Percentiles rank a stretch among this genome's conserved stretches.
These are phyloP conservation scores for Natrix natrix DNA, from an alignment of 2,797 vertebrate species.

Conservation along the genomic window DNA sequence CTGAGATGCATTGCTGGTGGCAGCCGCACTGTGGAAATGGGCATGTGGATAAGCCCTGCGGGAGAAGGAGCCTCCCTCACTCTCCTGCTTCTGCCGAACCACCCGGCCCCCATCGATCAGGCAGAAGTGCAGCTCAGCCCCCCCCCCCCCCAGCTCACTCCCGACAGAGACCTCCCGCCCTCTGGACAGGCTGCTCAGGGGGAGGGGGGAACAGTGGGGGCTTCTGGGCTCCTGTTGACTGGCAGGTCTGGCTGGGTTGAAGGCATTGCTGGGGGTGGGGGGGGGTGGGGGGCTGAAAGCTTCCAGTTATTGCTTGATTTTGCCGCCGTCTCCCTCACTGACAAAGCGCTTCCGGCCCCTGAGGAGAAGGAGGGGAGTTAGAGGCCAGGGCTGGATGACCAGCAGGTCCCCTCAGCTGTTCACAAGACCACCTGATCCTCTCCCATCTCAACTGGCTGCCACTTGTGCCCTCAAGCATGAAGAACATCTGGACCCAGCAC, in stretches of 20 bases:
- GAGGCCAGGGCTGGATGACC: accelerated
- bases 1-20: not conserved
- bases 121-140: too few relatives aligned
- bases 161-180: too few relatives aligned
- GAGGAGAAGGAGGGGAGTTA: not conserved
- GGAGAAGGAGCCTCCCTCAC: not conserved
- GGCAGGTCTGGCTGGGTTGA: not conserved
- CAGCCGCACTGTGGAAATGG: not conserved
- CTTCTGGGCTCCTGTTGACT: not conserved
- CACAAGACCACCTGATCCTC: not conserved
- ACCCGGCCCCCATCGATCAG: not conserved
- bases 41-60: not conserved
- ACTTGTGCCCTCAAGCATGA: not conserved
- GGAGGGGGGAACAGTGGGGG: not conserved
- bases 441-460: not conserved
- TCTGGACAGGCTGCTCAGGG: not conserved
- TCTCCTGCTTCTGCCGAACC: not conserved
- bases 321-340: conserved; percentile 84
- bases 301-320: conserved; percentile 74
- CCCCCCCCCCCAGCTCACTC: not conserved
- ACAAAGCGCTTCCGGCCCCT: conserved; percentile 87
- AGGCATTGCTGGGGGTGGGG: not conserved
- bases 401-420: not conserved
- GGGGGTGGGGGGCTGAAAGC: not conserved
- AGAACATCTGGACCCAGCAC: not conserved